Percentiles rank a stretch among this genome's conserved stretches.
Evolutionary conservation across 2,113 vertebrate genomes (phyloP).

Genomic region (Neotoma lepida): DNA sequence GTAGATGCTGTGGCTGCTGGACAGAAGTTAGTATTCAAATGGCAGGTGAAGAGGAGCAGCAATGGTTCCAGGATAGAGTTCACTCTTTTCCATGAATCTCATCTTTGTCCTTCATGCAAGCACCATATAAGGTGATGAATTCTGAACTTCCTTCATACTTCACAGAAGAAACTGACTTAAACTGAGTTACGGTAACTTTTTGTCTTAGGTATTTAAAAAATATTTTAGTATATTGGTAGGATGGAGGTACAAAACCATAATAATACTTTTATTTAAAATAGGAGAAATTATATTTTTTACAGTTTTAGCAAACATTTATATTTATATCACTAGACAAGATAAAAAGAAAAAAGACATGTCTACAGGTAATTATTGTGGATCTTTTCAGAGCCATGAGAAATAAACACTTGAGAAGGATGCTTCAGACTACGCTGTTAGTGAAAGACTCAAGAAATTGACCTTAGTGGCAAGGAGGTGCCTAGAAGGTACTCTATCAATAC

Average conservation of each 20-base stretch:
- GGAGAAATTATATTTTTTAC: neutral
- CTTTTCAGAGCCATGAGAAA: constrained; percentile 16
- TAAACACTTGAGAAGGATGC: neutral
- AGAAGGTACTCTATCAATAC: neutral
- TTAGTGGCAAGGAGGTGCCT: neutral
- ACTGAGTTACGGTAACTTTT: neutral
- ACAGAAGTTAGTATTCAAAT: neutral
- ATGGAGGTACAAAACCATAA: neutral
- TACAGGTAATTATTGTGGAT: neutral
- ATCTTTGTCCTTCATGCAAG: neutral
- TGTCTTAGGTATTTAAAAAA: neutral
- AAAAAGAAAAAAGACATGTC: neutral
- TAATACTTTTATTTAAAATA: neutral
- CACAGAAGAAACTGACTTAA: constrained; percentile 17
- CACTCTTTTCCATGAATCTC: neutral
- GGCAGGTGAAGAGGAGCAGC: neutral
- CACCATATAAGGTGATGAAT: neutral
- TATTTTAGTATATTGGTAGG: neutral
- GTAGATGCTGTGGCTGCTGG: neutral
- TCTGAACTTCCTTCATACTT: neutral
- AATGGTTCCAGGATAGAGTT: neutral
- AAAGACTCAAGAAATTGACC: neutral
- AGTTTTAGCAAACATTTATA: neutral
- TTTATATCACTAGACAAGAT: constrained; percentile 27
- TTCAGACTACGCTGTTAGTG: neutral